Conservation (phyloP, 30 jellyfish, hydroid and myxozoan species). For the Aurelia aurita complex sp. Pacific region DNA sequence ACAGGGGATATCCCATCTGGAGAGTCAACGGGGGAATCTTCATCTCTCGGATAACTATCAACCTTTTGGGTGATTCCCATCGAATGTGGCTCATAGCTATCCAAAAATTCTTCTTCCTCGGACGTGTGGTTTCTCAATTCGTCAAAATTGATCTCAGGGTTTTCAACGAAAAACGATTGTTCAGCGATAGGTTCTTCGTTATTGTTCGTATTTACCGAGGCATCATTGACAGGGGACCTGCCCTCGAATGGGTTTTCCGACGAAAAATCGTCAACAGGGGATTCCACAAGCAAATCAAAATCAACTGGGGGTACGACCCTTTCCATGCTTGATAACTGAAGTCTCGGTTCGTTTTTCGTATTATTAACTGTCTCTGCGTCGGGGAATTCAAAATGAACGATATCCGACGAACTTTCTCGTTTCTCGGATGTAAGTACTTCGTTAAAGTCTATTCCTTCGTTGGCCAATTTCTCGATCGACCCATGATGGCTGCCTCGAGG, state of each 20-base stretch:
- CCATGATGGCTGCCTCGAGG: slow-evolving; percentile 34
- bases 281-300: slow-evolving; percentile 13
- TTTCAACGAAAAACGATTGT: background rate
- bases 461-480: background rate
- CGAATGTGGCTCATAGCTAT: background rate
- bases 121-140: background rate
- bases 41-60: background rate
- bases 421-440: slow-evolving; percentile 7
- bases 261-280: slow-evolving; percentile 6
- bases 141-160: background rate
- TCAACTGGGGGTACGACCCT: background rate
- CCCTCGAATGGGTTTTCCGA: slow-evolving; percentile 3
- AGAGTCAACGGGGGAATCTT: background rate
- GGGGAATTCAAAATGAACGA: slow-evolving; percentile 22
- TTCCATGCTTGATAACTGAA: background rate
- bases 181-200: background rate
- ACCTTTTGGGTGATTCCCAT: background rate
- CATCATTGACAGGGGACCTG: background rate
- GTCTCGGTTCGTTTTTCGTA: background rate
- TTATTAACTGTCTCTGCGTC: background rate
- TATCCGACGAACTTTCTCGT: background rate
- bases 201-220: background rate
- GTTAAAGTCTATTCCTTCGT: slow-evolving; percentile 5
- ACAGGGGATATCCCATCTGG: background rate
- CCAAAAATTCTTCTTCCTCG: background rate